These are phyloP conservation scores for Chaetops frenatus DNA, from an alignment of 2,113 vertebrate species.

Conservation along the genomic window DNA sequence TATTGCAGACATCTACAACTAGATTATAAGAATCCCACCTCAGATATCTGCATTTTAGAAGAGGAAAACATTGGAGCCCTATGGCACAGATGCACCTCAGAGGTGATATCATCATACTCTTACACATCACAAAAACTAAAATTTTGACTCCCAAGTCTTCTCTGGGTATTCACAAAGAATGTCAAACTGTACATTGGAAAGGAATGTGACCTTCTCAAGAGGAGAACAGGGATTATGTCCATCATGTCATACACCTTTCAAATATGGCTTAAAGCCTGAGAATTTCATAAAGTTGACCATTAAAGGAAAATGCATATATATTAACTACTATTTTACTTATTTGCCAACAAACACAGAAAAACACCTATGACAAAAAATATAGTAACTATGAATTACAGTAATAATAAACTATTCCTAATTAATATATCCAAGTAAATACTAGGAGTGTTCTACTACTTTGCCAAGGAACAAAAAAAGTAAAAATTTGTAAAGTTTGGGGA, in stretches of 20 bases:
- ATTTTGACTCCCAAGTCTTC: background rate
- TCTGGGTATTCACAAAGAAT: background rate
- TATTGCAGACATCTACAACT: background rate
- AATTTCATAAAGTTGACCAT: background rate
- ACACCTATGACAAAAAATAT: background rate
- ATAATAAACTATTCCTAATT: background rate
- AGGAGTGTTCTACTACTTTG: background rate
- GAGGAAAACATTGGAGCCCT: background rate
- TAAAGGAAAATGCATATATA: background rate
- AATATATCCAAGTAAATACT: background rate
- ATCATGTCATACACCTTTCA: background rate
- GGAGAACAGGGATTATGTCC: background rate
- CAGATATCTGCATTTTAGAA: background rate
- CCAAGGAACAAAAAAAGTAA: background rate
- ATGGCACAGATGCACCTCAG: background rate
- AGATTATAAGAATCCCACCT: background rate
- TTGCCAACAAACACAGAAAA: background rate
- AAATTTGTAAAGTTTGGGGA: background rate
- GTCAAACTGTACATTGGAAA: background rate
- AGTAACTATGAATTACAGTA: background rate
- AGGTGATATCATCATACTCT: background rate
- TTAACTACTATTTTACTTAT: background rate
- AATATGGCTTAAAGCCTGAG: background rate
- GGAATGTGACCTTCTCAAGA: background rate
- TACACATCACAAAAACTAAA: background rate